Percentiles rank a stretch among this genome's conserved stretches.
Evolutionary conservation across 1,140 invertebrate species (phyloP).

Genomic region (Stratiolaelaps scimitus): DNA sequence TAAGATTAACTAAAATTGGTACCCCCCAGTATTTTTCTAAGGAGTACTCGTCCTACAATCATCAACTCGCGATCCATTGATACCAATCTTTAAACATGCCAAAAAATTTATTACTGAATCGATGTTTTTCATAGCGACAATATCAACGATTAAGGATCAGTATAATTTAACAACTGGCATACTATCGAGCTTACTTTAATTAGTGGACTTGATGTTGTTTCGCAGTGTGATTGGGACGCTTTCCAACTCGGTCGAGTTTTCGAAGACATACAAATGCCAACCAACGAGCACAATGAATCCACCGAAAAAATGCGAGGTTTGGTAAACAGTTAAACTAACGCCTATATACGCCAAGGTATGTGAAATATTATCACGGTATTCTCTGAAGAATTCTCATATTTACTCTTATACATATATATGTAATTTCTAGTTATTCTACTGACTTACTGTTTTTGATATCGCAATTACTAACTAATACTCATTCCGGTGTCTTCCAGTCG

Average conservation of each 20-base stretch:
- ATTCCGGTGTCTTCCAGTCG: too few relatives aligned
- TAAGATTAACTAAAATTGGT: too few relatives aligned
- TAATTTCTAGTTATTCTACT: too few relatives aligned
- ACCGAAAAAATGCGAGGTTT: slow-evolving; percentile 57
- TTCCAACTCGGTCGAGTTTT: slow-evolving; percentile 72
- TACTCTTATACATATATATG: too few relatives aligned
- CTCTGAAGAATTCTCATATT: too few relatives aligned
- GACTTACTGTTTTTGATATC: too few relatives aligned
- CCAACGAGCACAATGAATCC: slow-evolving; percentile 68
- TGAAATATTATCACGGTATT: too few relatives aligned
- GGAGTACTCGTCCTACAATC: not conserved
- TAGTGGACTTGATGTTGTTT: slow-evolving; percentile 23
- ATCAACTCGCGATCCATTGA: not conserved
- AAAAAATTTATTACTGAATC: not conserved
- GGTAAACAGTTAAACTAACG: slow-evolving; percentile 49
- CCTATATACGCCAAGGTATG: too few relatives aligned
- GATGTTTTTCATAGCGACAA: not conserved
- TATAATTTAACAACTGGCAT: slow-evolving; percentile 9
- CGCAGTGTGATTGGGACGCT: slow-evolving; percentile 65
- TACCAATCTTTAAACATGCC: not conserved
- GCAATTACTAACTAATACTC: too few relatives aligned
- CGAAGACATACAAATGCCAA: slow-evolving; percentile 62
- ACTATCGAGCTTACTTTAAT: too few relatives aligned
- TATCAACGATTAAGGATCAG: too few relatives aligned
- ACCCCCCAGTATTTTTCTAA: too few relatives aligned